Evolutionary conservation across 2,888 invertebrate genomes (phyloP).

Genomic region (Phorcus lineatus): DNA sequence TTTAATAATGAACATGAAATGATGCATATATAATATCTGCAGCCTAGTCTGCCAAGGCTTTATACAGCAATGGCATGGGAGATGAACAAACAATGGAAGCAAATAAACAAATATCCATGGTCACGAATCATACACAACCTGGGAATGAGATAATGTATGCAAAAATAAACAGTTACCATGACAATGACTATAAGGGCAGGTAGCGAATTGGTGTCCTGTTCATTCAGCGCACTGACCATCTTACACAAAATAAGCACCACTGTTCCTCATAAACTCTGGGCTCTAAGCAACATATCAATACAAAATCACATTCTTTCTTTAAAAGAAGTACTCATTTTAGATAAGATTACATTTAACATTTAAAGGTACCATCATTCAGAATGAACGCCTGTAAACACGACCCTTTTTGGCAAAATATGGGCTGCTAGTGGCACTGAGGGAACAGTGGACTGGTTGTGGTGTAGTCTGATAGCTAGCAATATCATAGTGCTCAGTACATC

Average conservation of each 20-base stretch:
- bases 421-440: too few relatives aligned
- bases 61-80: slow-evolving; percentile 16
- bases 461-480: background rate
- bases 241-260: background rate
- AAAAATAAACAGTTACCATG: background rate
- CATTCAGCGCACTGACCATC: background rate
- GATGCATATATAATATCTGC: slow-evolving; percentile 24
- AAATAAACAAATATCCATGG: background rate
- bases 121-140: background rate
- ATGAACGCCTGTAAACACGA: too few relatives aligned
- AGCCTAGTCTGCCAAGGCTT: slow-evolving; percentile 18
- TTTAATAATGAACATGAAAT: slow-evolving; percentile 12
- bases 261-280: too few relatives aligned
- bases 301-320: too few relatives aligned
- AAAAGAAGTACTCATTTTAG: too few relatives aligned
- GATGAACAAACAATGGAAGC: slow-evolving; percentile 23
- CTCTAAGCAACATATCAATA: too few relatives aligned
- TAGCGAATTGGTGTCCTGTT: background rate
- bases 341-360: too few relatives aligned
- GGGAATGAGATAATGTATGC: slow-evolving; percentile 13
- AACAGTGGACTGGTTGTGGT: too few relatives aligned
- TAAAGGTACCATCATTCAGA: too few relatives aligned
- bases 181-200: background rate
- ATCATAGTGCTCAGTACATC: background rate
- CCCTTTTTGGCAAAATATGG: too few relatives aligned